A percentile compares a stretch with the other conserved stretches of the same genome.
phyloP scores from a whole-genome alignment of 1,140 invertebrate species.

The Diachasmimorpha longicaudata region DNA sequence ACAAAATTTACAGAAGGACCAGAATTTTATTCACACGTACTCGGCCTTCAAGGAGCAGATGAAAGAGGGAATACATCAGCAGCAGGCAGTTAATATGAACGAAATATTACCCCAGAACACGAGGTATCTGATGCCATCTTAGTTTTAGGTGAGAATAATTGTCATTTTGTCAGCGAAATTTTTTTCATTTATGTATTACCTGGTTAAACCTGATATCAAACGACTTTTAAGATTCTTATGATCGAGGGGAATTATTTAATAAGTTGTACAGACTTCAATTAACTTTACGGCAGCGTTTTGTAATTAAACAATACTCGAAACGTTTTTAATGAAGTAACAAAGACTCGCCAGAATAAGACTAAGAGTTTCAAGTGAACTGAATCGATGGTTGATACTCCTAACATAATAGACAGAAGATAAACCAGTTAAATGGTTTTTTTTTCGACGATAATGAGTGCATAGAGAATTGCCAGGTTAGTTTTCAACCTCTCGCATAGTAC shows the following conservation, averaged over 20 bases:
- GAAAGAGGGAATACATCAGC: constrained; percentile 48
- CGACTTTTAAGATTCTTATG: neutral
- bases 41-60: constrained; percentile 55
- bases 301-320: neutral
- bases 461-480: neutral
- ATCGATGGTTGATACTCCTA: neutral
- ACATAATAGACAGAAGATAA: neutral
- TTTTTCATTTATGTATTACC: neutral
- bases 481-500: neutral
- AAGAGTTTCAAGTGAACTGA: neutral
- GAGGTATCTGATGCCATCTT: constrained; percentile 60
- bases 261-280: neutral
- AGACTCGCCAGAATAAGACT: constrained; percentile 1
- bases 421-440: neutral
- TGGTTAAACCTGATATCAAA: neutral
- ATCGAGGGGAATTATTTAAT: neutral
- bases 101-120: constrained; percentile 60
- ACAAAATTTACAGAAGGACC: constrained; percentile 56
- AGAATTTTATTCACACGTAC: constrained; percentile 51
- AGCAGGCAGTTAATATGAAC: constrained; percentile 58
- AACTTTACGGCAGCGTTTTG: neutral
- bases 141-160: constrained; percentile 37
- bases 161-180: neutral
- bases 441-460: neutral
- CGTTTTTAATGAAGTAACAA: neutral